Percentiles rank a stretch among this genome's conserved stretches.
Evolutionary conservation across 2,888 invertebrate species (phyloP).

Genomic region (Agonum fuliginosum): DNA sequence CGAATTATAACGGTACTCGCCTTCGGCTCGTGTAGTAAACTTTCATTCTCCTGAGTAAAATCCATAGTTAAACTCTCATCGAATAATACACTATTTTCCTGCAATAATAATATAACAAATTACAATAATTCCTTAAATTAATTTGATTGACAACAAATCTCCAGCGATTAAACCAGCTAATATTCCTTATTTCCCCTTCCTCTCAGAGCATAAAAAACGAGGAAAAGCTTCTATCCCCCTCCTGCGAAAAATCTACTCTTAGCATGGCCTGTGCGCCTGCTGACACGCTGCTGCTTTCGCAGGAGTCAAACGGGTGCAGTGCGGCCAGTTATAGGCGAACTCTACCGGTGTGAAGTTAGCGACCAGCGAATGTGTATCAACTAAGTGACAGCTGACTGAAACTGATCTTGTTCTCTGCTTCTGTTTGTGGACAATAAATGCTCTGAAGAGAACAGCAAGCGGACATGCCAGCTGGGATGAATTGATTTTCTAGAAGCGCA

Average conservation of each 20-base stretch:
- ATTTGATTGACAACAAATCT: neutral
- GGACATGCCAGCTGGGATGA: neutral
- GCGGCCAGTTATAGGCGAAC: neutral
- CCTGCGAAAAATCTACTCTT: constrained; percentile 31
- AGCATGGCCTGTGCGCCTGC: constrained; percentile 5
- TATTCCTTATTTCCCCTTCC: neutral
- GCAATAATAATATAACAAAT: too few relatives aligned
- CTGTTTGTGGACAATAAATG: constrained; percentile 5
- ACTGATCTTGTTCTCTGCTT: constrained; percentile 7
- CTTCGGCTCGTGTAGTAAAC: too few relatives aligned
- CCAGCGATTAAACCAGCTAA: neutral
- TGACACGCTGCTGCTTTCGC: constrained; percentile 18
- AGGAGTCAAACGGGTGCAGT: constrained; percentile 20
- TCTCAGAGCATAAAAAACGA: neutral
- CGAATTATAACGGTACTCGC: too few relatives aligned
- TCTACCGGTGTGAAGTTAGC: constrained; percentile 3
- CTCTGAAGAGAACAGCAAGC: neutral
- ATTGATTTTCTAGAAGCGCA: constrained; percentile 13
- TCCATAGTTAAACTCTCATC: too few relatives aligned
- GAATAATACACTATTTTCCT: too few relatives aligned
- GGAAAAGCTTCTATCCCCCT: neutral
- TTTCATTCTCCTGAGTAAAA: too few relatives aligned
- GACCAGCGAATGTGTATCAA: neutral
- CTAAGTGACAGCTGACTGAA: constrained; percentile 32
- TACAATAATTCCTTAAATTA: neutral